Evolutionary conservation across 53 echinoderm and acorn worm species (phyloP), one percentile per base, ranked within the genome.

Genomic region (Glandiceps talaboti): DNA sequence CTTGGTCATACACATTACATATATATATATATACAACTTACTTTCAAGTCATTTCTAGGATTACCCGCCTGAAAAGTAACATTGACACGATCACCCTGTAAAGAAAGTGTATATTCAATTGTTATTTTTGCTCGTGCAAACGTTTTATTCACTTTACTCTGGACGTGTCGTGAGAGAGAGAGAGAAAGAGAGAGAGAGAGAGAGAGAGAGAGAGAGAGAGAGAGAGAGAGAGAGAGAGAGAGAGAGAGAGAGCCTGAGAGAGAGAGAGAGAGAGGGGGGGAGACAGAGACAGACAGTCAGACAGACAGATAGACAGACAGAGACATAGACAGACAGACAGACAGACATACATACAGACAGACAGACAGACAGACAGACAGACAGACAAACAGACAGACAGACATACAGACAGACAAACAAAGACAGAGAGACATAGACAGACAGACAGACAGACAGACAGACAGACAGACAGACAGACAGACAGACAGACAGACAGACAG

Each of bases 11-110:
- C n/a, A n/a, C n/a, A n/a, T n/a, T n/a, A n/a, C n/a, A n/a, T n/a
- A n/a, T n/a, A n/a, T n/a, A n/a, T n/a, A n/a, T n/a, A n/a, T n/a
- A n/a, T n/a, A n/a, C 20, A 20, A 90, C 92, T 85, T 87, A 92
- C 92, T 32, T 87, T 92, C 32, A 92, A 80, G 77, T 96, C 77
- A 80, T 96, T 96, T 33, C 97, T 79, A 30, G 97, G 97, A 74
- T 96, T 90, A 0, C 97, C 97, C 74, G 97, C 79, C 30, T 88
- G 90, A 79, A 96, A 96, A 31, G 84, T 87, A 14, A 85, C 97
- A 33, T 73, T 45, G 1, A 86, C 97, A 33, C 87, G 86, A 32
- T 83, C 81, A 32, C 85, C 84, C 94, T 94, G 77, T 27, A 32
- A 79, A 79, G 75, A 27, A 30, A 76, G 31, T 74, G 33, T 26